Conservation (phyloP, 2,797 vertebrate species). For the Megalops cyprinoides region DNA sequence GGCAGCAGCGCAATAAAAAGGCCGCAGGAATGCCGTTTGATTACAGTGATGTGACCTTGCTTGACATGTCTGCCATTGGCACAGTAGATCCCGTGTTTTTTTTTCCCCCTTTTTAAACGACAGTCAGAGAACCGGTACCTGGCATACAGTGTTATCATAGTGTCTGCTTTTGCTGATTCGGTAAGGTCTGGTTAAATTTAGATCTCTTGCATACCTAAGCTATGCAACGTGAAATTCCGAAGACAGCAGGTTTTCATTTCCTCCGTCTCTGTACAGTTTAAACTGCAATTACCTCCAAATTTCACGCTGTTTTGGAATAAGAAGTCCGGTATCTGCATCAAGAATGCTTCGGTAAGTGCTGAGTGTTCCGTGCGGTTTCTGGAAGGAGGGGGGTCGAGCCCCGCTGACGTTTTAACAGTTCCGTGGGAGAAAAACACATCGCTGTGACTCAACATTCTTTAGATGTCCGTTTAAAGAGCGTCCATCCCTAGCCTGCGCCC, state of each 20-base stretch:
- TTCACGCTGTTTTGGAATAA: conserved; percentile 44
- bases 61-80: background rate
- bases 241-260: conserved; percentile 4
- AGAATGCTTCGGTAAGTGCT: conserved; percentile 48
- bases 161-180: too few species aligned
- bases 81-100: background rate
- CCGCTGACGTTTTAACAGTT: conserved; percentile 28
- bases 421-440: conserved; percentile 2
- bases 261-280: background rate
- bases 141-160: too few species aligned
- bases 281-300: background rate
- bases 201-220: background rate
- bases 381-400: conserved; percentile 36
- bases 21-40: background rate
- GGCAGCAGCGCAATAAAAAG: too few species aligned
- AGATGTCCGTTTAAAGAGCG: background rate
- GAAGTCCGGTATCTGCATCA: conserved; percentile 52
- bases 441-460: conserved; percentile 24
- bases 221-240: conserved; percentile 22
- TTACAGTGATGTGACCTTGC: background rate
- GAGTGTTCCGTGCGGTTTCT: conserved; percentile 53
- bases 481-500: too few species aligned
- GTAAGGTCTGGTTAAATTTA: background rate
- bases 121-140: too few species aligned
- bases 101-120: background rate